Evolutionary conservation across 1,140 invertebrate species (phyloP).

Genomic region (Pachypsylla venusta): DNA sequence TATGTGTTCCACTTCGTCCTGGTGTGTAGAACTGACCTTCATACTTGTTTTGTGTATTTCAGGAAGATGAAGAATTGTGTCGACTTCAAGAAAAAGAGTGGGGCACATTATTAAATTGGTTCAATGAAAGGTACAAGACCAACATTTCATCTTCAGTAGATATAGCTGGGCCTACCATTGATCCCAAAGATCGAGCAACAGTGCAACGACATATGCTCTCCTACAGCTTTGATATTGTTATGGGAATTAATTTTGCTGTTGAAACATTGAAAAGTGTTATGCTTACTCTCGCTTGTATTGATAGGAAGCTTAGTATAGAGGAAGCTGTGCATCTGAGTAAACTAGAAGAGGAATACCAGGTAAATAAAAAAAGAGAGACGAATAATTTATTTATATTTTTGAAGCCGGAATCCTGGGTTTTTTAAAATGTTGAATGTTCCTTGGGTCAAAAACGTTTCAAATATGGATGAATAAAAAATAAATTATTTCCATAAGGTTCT

Average conservation of each 20-base stretch:
- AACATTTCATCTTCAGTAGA: conserved; percentile 51
- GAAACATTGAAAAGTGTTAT: conserved; percentile 88
- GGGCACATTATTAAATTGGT: conserved; percentile 79
- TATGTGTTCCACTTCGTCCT: too few species aligned
- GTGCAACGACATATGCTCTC: conserved; percentile 58
- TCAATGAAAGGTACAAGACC: conserved; percentile 60
- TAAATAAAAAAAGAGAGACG: too few species aligned
- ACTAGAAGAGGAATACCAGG: conserved; percentile 84
- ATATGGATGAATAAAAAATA: too few species aligned
- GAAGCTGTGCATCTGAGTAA: conserved; percentile 67
- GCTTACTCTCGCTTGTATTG: conserved; percentile 61
- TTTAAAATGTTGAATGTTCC: too few species aligned
- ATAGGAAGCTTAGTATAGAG: conserved; percentile 56
- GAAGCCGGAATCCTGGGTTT: too few species aligned
- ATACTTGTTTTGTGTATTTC: too few species aligned
- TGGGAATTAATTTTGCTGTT: conserved; percentile 69
- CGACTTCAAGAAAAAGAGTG: conserved; percentile 64
- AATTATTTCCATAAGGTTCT: too few species aligned
- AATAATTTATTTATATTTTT: too few species aligned
- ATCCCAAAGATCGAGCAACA: conserved; percentile 41
- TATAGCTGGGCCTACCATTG: conserved; percentile 43
- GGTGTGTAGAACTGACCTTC: too few species aligned
- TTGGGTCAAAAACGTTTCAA: too few species aligned
- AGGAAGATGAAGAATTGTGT: conserved; percentile 57
- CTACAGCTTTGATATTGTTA: conserved; percentile 46